Base-by-base conservation (phyloP, 2,113 vertebrate genomes). In the Urocitellus parryii region DNA sequence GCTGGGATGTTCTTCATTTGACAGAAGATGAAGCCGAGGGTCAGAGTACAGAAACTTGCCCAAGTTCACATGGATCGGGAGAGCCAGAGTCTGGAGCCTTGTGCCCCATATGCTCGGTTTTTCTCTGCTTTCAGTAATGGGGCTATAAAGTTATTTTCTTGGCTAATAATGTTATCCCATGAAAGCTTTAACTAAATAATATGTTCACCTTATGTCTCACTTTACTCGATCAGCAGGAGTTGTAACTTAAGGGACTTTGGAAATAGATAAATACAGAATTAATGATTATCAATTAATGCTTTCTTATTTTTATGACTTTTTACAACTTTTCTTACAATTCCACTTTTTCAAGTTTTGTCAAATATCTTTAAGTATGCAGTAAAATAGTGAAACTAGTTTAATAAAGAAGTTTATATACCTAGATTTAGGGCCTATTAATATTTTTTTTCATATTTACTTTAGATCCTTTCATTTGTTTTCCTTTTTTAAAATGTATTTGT, bases 281-380 rank as follows among this genome's bases (percentile, higher is more conserved):
- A 58, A 58, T 58, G 56, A 24, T 22, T 7, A 58, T 58, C 56
- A 24, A 58, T 16, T 84, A 63, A 68, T 76, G 16, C n/a, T 79
- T 12, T 85, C 90, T 92, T 70, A 80, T 51, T 88, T 96, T 95
- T 82, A 18, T 2, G 29, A 67, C 17, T 81, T 58, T 25, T 45
- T 61, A 67, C n/a, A 74, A 73, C 14, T 37, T 94, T 76, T 51
- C 37, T 45, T 61, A 72, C 17, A 20, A 65, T 9, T 56, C 45
- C 45, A 67, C 39, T 65, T 82, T 79, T 88, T 58, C 27, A 70
- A 56, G 4, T 53, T 82, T 22, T 78, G 53, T 83, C 16, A 53
- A 45, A 34, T 77, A 61, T 51, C 81, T 24, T n/a, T 37, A 76
- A 76, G 27, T 37, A 58, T 72, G 11, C 48, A 18, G n/a, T n/a